These are phyloP conservation scores for Corythaixoides concolor DNA, from an alignment of 2,113 vertebrate genomes.

Conservation along the genomic window DNA sequence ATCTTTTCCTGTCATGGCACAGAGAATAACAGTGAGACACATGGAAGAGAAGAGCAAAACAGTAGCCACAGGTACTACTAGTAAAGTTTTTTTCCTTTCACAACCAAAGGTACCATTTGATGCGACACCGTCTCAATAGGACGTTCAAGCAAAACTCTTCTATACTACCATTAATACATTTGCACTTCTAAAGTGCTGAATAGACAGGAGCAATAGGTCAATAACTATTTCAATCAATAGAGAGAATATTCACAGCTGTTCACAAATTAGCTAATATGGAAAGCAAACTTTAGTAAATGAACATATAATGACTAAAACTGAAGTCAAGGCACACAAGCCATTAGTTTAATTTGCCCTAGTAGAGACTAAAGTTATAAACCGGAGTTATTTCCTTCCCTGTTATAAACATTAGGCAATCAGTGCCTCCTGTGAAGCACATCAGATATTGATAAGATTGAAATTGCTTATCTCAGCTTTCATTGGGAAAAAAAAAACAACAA, in stretches of 20 bases:
- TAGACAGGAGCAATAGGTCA: not conserved
- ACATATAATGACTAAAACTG: not conserved
- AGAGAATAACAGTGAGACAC: not conserved
- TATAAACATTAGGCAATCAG: not conserved
- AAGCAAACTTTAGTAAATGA: not conserved
- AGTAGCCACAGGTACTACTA: not conserved
- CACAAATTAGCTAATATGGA: not conserved
- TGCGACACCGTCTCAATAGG: not conserved
- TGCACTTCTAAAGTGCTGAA: not conserved
- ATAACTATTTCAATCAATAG: not conserved
- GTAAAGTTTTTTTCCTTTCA: not conserved
- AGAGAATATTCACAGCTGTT: not conserved
- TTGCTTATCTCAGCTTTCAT: not conserved
- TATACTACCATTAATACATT: not conserved
- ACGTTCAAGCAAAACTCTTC: not conserved
- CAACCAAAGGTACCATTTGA: not conserved
- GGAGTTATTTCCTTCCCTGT: not conserved
- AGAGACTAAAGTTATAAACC: not conserved
- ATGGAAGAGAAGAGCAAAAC: not conserved
- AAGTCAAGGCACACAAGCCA: not conserved
- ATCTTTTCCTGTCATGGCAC: constrained; percentile 11
- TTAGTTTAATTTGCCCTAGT: not conserved
- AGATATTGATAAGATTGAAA: not conserved
- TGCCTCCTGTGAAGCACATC: not conserved
- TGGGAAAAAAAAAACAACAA: not conserved